Evolutionary conservation across 2,888 invertebrate genomes (phyloP), one percentile per base, ranked within the genome.

Genomic region (Rugalucina vietnamica): DNA sequence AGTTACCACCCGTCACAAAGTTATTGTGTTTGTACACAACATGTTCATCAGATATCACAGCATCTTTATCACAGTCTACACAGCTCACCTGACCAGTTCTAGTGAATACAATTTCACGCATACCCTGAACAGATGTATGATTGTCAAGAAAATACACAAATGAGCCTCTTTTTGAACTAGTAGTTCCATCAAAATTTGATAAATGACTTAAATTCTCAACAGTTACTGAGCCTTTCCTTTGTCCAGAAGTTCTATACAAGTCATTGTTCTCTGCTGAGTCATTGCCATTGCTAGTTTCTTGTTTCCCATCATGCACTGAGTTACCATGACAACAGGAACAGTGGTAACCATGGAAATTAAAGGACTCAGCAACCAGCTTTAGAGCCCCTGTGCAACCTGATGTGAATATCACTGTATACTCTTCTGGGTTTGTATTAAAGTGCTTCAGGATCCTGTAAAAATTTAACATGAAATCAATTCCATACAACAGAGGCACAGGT

Each of bases 81-180:
- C 93, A 93, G 32, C 88, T 60, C 18, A 92, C 87, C 10, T 37
- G 74, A 1, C 89, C 89, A 1, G 91, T 90, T 76, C 88, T 85
- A 3, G 79, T 74, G 3, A 85, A 76, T 1, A 97, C 97, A 77
- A 97, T 93, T 94, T 97, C 97, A 93, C 99, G 96, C 96, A 99
- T 97, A 18, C 99, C 99, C 83, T 99, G 95, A 0, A 98, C 98
- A 0, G 99, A 99, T 0, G 99, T 99, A 94, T 99, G 99, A 94
- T 98, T 99, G 94, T 99, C 98, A 93, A 97, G 96, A 76, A 97
- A 95, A 94, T 98, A 98, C 12, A 96, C 96, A 93, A 98, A 98
- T 97, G 74, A 29, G 10, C 73, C 37, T 79, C 34, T 3, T 29
- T n/a, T 34, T 32, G 4, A 34, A 18, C 34, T 65, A 34, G 18